phyloP scores from a whole-genome alignment of 2,797 vertebrate species.

The Pseudotriccus pelzelni region DNA sequence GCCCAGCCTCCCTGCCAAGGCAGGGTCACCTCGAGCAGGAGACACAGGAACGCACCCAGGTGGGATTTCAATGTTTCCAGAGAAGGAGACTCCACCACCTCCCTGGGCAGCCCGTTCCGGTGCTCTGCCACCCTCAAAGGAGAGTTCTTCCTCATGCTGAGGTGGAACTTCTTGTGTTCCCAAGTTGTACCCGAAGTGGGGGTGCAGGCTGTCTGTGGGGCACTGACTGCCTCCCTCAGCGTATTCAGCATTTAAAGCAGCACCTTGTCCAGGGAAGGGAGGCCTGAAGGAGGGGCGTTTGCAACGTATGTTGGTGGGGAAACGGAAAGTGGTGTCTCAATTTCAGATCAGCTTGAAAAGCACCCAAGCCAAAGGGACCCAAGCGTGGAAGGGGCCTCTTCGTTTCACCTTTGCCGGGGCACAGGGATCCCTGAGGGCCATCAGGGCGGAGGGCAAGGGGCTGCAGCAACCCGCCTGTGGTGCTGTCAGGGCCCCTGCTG shows the following conservation, averaged over 20 bases:
- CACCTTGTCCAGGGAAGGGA: rapidly evolving
- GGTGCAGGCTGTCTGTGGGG: rapidly evolving
- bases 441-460: background rate
- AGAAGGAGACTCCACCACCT: background rate
- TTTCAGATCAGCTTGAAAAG: background rate
- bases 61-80: background rate
- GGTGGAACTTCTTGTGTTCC: background rate
- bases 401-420: background rate
- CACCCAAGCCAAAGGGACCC: background rate
- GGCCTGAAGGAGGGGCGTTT: background rate
- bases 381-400: background rate
- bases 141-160: background rate
- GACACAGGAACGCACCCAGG: background rate
- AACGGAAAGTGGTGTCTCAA: rapidly evolving
- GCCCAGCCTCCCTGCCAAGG: background rate
- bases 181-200: background rate
- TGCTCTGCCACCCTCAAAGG: background rate
- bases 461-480: rapidly evolving
- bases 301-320: background rate
- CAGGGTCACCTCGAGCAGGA: background rate
- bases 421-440: background rate
- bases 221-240: too few relatives aligned
- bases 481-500: rapidly evolving
- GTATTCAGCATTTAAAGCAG: rapidly evolving
- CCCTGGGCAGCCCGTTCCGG: background rate